phyloP scores from a whole-genome alignment of 2,888 invertebrate species.

The Margaritifera margaritifera region DNA sequence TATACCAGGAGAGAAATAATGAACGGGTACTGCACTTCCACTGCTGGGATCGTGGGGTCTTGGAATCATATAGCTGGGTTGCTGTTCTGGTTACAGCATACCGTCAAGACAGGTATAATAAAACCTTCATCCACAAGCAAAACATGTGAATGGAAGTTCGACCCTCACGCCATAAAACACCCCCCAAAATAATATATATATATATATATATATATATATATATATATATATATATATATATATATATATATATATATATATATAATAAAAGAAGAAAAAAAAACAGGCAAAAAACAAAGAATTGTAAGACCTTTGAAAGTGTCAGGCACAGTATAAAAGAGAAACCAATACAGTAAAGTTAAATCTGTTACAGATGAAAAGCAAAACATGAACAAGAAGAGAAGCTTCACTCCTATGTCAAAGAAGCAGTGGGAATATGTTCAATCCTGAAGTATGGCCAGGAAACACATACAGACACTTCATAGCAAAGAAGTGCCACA shows the following conservation, averaged over 20 bases:
- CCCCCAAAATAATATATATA: no score
- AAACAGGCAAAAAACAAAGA: constrained; percentile 17
- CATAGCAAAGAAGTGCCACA: constrained; percentile 9
- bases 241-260: no score
- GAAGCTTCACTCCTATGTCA: constrained; percentile 18
- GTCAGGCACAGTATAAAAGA: constrained; percentile 7
- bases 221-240: no score
- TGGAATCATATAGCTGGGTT: constrained; percentile 26
- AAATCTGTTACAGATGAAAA: neutral
- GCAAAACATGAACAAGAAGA: constrained; percentile 1
- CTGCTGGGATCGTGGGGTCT: constrained; percentile 25
- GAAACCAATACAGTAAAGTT: constrained; percentile 11
- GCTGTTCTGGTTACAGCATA: constrained; percentile 19
- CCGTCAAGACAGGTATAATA: constrained; percentile 19
- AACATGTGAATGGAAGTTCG: constrained; percentile 4
- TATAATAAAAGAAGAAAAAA: no score
- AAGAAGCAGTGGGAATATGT: constrained; percentile 1
- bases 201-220: no score
- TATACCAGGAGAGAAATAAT: constrained; percentile 11
- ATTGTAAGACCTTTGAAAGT: constrained; percentile 3
- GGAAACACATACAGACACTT: constrained; percentile 6
- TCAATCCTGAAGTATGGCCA: neutral
- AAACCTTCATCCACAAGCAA: no score
- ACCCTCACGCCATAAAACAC: no score
- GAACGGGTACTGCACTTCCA: constrained; percentile 27